A percentile compares a stretch with the other conserved stretches of the same genome.
These are phyloP conservation scores for Apis laboriosa DNA, from an alignment of 1,140 invertebrate species.

Conservation along the genomic window DNA sequence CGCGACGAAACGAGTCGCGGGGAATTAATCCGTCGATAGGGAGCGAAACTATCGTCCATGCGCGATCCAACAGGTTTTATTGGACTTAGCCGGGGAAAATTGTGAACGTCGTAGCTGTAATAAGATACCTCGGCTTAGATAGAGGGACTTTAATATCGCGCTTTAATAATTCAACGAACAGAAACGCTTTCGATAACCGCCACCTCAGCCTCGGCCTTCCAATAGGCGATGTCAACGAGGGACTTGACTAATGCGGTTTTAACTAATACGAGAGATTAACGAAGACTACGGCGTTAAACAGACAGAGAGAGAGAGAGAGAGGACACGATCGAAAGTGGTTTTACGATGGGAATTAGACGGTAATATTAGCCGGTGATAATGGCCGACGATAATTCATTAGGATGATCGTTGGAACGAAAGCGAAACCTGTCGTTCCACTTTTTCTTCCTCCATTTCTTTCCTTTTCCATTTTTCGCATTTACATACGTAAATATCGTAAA, in stretches of 20 bases:
- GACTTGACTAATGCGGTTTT: slow-evolving; percentile 17
- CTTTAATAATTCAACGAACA: slow-evolving; percentile 37
- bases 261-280: slow-evolving; percentile 31
- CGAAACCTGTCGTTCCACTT: slow-evolving; percentile 17
- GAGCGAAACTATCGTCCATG: slow-evolving; percentile 38
- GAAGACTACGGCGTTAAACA: background rate
- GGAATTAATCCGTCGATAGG: slow-evolving; percentile 40
- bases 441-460: background rate
- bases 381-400: slow-evolving; percentile 72
- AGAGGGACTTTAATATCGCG: slow-evolving; percentile 13
- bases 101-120: slow-evolving; percentile 16
- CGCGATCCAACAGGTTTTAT: slow-evolving; percentile 16
- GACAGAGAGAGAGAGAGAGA: background rate
- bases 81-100: slow-evolving; percentile 31
- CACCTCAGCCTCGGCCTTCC: background rate
- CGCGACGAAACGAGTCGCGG: background rate
- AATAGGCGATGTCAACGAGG: slow-evolving; percentile 11
- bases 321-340: slow-evolving; percentile 4
- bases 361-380: background rate
- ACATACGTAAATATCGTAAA: too few relatives aligned
- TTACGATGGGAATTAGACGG: slow-evolving; percentile 15
- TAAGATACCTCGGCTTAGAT: slow-evolving; percentile 8
- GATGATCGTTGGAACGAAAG: slow-evolving; percentile 62
- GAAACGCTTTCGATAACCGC: slow-evolving; percentile 29
- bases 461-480: background rate